Conservation (phyloP, 1,140 invertebrate genomes). For the Belonocnema kinseyi region DNA sequence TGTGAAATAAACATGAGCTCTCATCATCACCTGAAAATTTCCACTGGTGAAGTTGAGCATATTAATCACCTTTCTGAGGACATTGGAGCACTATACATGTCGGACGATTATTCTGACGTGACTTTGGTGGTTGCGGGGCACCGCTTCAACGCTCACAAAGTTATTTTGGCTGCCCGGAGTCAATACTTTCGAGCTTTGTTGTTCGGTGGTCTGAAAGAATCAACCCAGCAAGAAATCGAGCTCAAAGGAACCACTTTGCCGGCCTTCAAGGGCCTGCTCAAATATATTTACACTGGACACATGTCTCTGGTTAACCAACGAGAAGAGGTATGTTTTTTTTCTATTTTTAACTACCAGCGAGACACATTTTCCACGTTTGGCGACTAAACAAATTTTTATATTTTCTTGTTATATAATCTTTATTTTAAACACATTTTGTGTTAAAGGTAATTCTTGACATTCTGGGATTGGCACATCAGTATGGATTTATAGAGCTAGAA, state of each 20-base stretch:
- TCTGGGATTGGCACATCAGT: constrained; percentile 90
- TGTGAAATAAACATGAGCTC: constrained; percentile 59
- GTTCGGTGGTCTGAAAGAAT: constrained; percentile 94
- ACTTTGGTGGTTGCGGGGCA: constrained; percentile 90
- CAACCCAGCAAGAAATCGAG: constrained; percentile 86
- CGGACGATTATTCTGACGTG: constrained; percentile 94
- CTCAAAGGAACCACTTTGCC: constrained; percentile 89
- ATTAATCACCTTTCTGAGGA: constrained; percentile 81
- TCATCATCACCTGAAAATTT: constrained; percentile 62
- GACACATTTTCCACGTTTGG: not conserved
- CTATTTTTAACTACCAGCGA: constrained; percentile 12
- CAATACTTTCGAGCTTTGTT: constrained; percentile 95
- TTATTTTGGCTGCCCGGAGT: constrained; percentile 94
- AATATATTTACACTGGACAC: constrained; percentile 96
- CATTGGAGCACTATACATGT: constrained; percentile 88
- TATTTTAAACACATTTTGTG: too few species aligned
- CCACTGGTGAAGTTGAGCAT: constrained; percentile 64
- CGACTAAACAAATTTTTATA: not conserved
- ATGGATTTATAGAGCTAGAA: constrained; percentile 95
- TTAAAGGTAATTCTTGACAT: constrained; percentile 70
- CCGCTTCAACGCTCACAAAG: constrained; percentile 90
- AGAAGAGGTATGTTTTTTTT: constrained; percentile 66
- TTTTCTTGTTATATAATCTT: not conserved
- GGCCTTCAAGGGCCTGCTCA: constrained; percentile 92
- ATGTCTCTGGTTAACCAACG: constrained; percentile 89